Base-by-base conservation (phyloP, 2,113 vertebrate species). In the Uria aalge region DNA sequence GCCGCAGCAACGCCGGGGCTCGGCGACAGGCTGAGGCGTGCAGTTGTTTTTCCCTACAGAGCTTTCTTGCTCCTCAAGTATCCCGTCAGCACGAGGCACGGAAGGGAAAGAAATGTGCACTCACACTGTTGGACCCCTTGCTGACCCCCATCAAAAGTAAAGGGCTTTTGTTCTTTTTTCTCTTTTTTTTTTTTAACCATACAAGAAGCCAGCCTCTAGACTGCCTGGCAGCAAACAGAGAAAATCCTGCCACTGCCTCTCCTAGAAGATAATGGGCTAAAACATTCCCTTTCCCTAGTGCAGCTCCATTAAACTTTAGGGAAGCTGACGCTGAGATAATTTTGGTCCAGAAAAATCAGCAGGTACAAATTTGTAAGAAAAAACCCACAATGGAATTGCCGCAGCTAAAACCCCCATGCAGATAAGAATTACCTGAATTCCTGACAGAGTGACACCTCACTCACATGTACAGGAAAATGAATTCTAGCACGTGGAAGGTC, bases 391-490 rank as follows among this genome's bases (percentile, higher is more conserved):
- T 2, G 30, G 47, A 77, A 77, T 52, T 47, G 21, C 18, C 60
- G 71, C 36, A 68, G 74, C 15, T 57, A 83, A 67, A 8, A 6
- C 1, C 1, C 9, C 34, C 41, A 52, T 1, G 5, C 71, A 82
- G 79, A 24, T 45, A 45, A 78, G 63, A 93, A 72, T 34, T 38
- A 30, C 53, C 20, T 83, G 19, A 29, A 69, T 47, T 74, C 41
- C 67, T 64, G 50, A 73, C 69, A 72, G 74, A 67, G 60, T 11
- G 13, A n/a, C 62, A 24, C 47, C 27, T 66, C 30, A 0, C 29
- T 47, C 0, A 0, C 52, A 15, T 0, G 0, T 8, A 23, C 18
- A 48, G 32, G 13, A 38, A 57, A 55, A 40, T 4, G 16, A 66
- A 43, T 69, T 47, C 8, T 1, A 67, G 77, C 52, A 38, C 7